Conservation (phyloP, 2,113 vertebrate species). For the Pampusana beccarii region DNA sequence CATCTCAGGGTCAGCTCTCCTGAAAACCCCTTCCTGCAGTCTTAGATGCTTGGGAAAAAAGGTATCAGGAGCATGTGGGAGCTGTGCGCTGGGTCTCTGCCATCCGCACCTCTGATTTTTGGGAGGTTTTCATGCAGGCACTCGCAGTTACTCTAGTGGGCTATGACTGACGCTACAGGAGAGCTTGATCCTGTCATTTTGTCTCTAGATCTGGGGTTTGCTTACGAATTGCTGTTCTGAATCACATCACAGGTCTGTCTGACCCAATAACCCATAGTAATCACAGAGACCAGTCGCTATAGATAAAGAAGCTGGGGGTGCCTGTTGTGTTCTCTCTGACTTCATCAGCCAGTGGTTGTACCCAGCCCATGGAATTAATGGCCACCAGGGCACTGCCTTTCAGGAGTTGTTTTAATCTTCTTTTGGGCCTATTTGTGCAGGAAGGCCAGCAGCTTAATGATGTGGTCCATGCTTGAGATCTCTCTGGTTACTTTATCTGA, state of each 20-base stretch:
- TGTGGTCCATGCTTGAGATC: background rate
- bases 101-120: background rate
- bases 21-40: background rate
- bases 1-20: background rate
- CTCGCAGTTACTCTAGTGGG: background rate
- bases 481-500: background rate
- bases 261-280: background rate
- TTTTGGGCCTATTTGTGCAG: background rate
- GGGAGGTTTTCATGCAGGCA: background rate
- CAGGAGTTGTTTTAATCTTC: background rate
- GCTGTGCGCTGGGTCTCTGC: background rate
- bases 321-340: background rate
- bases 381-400: background rate
- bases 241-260: background rate
- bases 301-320: background rate
- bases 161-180: background rate
- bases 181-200: background rate
- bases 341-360: background rate
- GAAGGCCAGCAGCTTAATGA: background rate
- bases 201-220: background rate
- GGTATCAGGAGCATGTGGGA: background rate
- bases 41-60: background rate
- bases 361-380: background rate
- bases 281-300: background rate
- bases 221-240: background rate